Conservation (phyloP, 2,888 invertebrate species). For the Alloplasta piceator region DNA sequence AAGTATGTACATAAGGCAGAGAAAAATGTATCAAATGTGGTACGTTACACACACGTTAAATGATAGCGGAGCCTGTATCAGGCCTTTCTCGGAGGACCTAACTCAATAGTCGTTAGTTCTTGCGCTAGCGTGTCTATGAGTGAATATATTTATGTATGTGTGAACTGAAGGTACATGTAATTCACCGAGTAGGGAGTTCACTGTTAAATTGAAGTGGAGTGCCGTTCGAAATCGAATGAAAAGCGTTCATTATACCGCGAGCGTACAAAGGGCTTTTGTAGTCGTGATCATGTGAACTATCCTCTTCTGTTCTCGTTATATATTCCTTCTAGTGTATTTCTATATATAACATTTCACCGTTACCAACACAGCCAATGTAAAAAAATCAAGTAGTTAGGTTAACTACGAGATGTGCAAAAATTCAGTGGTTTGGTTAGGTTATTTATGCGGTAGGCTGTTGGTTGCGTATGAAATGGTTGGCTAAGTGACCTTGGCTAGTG, state of each 20-base stretch:
- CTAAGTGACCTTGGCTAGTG: no score
- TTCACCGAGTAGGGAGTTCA: constrained; percentile 50
- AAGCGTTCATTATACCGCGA: constrained; percentile 56
- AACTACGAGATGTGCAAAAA: no score
- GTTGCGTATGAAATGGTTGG: no score
- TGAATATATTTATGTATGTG: background rate
- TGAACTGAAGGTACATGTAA: constrained; percentile 32
- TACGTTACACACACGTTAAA: background rate
- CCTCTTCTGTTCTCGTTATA: constrained; percentile 23
- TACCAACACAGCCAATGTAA: no score
- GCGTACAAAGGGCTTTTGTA: constrained; percentile 57
- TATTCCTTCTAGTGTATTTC: constrained; percentile 5
- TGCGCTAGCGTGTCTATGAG: background rate
- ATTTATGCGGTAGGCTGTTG: no score
- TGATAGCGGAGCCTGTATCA: background rate
- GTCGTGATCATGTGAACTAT: constrained; percentile 41
- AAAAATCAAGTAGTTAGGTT: no score
- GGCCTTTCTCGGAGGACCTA: background rate
- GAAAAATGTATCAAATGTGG: background rate
- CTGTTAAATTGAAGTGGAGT: constrained; percentile 58
- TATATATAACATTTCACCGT: background rate
- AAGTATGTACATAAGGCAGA: background rate
- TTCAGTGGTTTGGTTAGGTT: no score
- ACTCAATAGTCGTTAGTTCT: constrained; percentile 10
- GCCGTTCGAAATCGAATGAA: constrained; percentile 54